Evolutionary conservation across 2,113 vertebrate species (phyloP), one percentile per base, ranked within the genome.

Genomic region (Lonchura striata): DNA sequence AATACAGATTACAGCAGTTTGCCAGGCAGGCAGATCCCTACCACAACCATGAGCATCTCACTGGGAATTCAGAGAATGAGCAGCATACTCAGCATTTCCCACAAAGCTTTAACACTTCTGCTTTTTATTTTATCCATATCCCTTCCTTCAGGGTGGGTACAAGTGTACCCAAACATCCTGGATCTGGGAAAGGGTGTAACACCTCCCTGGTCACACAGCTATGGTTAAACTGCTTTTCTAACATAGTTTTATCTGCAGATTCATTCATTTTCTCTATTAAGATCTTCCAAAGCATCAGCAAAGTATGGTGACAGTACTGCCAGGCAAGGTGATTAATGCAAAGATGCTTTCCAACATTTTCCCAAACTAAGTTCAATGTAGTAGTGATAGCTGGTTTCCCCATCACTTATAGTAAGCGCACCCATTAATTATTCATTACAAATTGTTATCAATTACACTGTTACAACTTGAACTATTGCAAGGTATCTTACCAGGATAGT

Each of bases 21-120:
- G 44, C 66, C 59, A 61, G 64, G 60, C 44, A 86, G 33, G 35
- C 46, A 77, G 30, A 52, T 44, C 61, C 61, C 30, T 44, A 1
- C 13, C 2, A 2, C 21, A 25, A 2, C 41, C 1, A 1, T 3
- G 46, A 63, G 52, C 42, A 46, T 6, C 52, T 61, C 31, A 1
- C 33, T 16, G 33, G 52, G 37, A 70, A 50, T 46, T 66, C 11
- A 13, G 52, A 65, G 60, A 56, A 35, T 5, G 1, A 84, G 64
- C 49, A 81, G 65, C 72, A 57, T 1, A 11, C 56, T 41, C 60
- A 70, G 31, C 6, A n/a, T 11, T 16, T 41, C 69, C 42, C 44
- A 23, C 30, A 37, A 22, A 11, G 37, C 30, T 87, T 65, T 37
- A 44, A 35, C 0, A 1, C 20, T 44, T 18, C 47, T 57, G 13